Evolutionary conservation across 2,888 invertebrate genomes (phyloP).

Genomic region (Diachrysia chrysitis): DNA sequence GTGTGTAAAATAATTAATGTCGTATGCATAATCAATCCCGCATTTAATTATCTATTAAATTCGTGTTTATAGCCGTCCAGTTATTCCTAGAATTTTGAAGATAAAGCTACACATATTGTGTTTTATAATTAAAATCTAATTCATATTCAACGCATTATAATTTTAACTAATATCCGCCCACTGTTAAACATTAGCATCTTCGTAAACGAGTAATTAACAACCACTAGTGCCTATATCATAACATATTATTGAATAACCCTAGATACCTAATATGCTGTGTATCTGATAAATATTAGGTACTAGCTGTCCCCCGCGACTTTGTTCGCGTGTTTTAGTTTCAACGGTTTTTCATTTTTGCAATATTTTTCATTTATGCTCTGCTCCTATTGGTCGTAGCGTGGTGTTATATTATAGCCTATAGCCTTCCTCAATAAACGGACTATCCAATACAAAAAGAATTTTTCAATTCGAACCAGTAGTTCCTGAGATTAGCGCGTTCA

Average conservation of each 20-base stretch:
- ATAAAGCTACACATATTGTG: background rate
- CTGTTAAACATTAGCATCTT: background rate
- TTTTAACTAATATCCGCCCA: background rate
- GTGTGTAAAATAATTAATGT: background rate
- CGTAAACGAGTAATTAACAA: background rate
- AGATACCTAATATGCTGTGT: background rate
- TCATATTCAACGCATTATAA: slow-evolving; percentile 1
- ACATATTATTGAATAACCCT: background rate
- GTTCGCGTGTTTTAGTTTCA: no score
- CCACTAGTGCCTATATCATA: background rate
- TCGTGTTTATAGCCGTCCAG: background rate
- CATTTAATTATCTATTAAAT: background rate
- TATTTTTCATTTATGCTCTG: no score
- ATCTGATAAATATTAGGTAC: background rate
- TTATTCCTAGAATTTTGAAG: background rate
- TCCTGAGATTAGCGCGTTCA: no score
- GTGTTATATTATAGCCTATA: no score
- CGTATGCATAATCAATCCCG: background rate
- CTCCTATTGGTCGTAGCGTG: no score
- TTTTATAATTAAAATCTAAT: slow-evolving; percentile 3
- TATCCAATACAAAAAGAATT: no score
- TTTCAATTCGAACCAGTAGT: no score
- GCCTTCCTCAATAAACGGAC: no score
- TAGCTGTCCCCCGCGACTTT: no score
- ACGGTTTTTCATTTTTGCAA: no score